Evolutionary conservation across 2,113 vertebrate species (phyloP), one percentile per base, ranked within the genome.

Genomic region (Nannospalax galili): DNA sequence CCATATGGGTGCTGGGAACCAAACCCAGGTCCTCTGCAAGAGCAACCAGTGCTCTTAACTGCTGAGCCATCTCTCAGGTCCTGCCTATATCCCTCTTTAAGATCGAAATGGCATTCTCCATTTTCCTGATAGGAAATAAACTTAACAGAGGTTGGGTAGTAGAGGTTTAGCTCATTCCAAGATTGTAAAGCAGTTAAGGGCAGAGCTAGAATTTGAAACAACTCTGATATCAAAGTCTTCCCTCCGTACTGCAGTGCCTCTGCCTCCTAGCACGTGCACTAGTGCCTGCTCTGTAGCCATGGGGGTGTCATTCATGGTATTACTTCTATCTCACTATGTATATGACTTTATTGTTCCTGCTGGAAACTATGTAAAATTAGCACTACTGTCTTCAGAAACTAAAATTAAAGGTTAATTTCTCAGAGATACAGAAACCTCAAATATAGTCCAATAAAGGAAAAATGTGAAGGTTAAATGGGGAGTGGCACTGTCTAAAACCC

Each of bases 401-500:
- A 87, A 93, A 75, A 77, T 78, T 26, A 88, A n/a, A 96, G 69
- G 24, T 22, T 88, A 85, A 45, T 65, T 93, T 92, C 90, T 88
- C 72, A 92, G 86, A 92, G 65, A 84, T 24, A 64, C 0, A 67
- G 11, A 92, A 90, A 70, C 52, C 64, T 58, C 64, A 90, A 87
- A 87, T 22, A 26, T 8, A 79, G 56, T 30, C 56, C 64, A 74
- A 64, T 22, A 62, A 86, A 75, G 60, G 28, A 79, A 95, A 90
- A 81, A 37, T n/a, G 48, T 35, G 35, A 87, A 16, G 32, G 37
- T 82, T n/a, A 73, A 56, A 78, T 17, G 35, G 42, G 15, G 35
- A 30, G 20, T 72, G 72, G 11, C n/a, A 60, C 40, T n/a, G n/a
- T n/a, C n/a, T n/a, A n/a, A n/a, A n/a, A n/a, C n/a, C n/a, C n/a